phyloP scores from a whole-genome alignment of 2,888 invertebrate species.

The Orchesellides sinensis region DNA sequence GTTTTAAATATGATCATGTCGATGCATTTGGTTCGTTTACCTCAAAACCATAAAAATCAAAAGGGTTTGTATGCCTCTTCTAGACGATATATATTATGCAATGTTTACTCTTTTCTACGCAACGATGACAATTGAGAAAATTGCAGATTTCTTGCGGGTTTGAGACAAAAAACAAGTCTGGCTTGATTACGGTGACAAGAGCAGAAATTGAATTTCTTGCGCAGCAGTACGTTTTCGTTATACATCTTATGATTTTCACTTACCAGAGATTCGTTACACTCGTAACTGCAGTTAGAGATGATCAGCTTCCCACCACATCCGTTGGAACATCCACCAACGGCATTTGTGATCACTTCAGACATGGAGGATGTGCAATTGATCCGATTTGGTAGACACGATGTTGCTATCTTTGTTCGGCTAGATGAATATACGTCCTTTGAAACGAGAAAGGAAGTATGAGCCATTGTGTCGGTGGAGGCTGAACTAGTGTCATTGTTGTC shows the following conservation, averaged over 20 bases:
- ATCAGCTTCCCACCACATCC: conserved; percentile 71
- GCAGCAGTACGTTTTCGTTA: too few species aligned
- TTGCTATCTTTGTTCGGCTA: conserved; percentile 7
- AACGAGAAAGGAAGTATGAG: conserved; percentile 11
- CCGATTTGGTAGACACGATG: conserved; percentile 70
- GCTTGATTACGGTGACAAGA: neutral
- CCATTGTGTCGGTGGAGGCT: neutral
- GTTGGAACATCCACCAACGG: conserved; percentile 69
- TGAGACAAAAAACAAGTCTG: neutral
- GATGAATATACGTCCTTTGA: conserved; percentile 55
- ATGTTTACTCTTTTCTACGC: too few species aligned
- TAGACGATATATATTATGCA: too few species aligned
- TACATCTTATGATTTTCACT: conserved; percentile 2
- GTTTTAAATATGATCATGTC: neutral
- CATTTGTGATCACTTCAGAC: conserved; percentile 68
- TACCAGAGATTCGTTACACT: conserved; percentile 67
- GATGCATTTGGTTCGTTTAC: conserved; percentile 24
- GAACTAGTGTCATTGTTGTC: conserved; percentile 20
- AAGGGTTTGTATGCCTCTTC: neutral
- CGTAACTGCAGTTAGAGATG: conserved; percentile 68
- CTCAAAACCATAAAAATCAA: neutral
- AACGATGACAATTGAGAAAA: too few species aligned
- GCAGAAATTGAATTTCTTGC: neutral
- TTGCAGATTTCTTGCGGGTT: too few species aligned
- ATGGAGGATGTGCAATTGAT: conserved; percentile 65